Evolutionary conservation across 1,140 invertebrate species (phyloP).

Genomic region (Neodiprion lecontei): DNA sequence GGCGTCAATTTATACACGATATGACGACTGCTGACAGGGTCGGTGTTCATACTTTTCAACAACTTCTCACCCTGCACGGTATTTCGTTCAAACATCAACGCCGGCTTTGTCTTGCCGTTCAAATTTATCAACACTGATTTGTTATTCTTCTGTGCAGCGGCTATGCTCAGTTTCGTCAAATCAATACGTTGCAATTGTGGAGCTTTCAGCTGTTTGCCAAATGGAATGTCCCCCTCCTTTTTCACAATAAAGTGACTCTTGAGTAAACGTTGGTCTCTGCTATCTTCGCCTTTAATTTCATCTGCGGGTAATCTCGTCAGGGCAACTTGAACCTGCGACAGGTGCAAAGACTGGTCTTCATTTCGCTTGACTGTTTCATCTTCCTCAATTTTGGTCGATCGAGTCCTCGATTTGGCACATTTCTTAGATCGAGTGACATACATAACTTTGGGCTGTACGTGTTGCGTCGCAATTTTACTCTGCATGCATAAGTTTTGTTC

Average conservation of each 20-base stretch:
- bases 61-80: not conserved
- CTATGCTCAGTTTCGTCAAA: not conserved
- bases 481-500: no score
- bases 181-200: not conserved
- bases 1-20: not conserved
- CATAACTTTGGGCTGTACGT: not conserved
- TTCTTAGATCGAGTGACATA: not conserved
- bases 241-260: not conserved
- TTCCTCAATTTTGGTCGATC: not conserved
- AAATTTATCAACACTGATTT: constrained; percentile 8
- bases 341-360: not conserved
- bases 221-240: not conserved
- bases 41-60: not conserved
- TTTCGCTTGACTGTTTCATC: not conserved
- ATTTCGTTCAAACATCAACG: constrained; percentile 7
- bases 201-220: not conserved
- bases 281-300: not conserved
- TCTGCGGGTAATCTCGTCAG: not conserved
- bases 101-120: constrained; percentile 9
- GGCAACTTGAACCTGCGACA: not conserved
- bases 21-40: not conserved
- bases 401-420: not conserved
- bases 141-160: not conserved
- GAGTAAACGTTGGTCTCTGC: not conserved
- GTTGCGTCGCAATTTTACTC: not conserved